These are phyloP conservation scores for Synanthedon myopaeformis DNA, from an alignment of 2,888 invertebrate genomes.

Conservation along the genomic window DNA sequence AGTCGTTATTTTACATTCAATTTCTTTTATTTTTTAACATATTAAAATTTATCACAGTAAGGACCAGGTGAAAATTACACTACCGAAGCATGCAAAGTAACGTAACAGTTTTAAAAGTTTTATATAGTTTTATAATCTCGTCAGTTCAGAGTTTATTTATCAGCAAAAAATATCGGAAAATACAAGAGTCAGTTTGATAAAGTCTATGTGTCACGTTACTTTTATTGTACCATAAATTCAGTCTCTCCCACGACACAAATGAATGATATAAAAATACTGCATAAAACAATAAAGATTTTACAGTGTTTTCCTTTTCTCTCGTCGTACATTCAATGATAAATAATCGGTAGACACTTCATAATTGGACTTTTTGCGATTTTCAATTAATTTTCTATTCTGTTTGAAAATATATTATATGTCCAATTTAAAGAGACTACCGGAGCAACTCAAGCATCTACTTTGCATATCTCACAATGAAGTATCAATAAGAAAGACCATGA, in stretches of 20 bases:
- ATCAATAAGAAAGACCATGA: too few relatives aligned
- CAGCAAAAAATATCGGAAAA: conserved; percentile 43
- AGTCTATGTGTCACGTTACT: conserved; percentile 35
- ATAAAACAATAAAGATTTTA: conserved; percentile 45
- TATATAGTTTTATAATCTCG: conserved; percentile 26
- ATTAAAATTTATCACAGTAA: conserved; percentile 63
- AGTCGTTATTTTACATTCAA: conserved; percentile 11
- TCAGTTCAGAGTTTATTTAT: neutral
- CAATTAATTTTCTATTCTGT: too few relatives aligned
- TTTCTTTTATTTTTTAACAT: conserved; percentile 33
- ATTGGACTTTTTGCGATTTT: too few relatives aligned
- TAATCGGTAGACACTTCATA: conserved; percentile 7
- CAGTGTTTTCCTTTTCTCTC: conserved; percentile 19
- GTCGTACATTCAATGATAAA: conserved; percentile 14
- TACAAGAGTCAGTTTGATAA: conserved; percentile 23
- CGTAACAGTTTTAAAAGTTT: conserved; percentile 45
- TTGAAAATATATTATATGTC: too few relatives aligned
- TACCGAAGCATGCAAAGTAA: conserved; percentile 59
- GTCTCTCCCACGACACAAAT: conserved; percentile 63
- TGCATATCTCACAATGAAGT: too few relatives aligned
- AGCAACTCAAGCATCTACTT: too few relatives aligned
- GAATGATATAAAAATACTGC: conserved; percentile 65
- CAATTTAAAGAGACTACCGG: too few relatives aligned
- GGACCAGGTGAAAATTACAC: conserved; percentile 67
- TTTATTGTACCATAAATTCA: conserved; percentile 63